Conservation (phyloP, 2,888 invertebrate species). For the Malacosoma neustria region DNA sequence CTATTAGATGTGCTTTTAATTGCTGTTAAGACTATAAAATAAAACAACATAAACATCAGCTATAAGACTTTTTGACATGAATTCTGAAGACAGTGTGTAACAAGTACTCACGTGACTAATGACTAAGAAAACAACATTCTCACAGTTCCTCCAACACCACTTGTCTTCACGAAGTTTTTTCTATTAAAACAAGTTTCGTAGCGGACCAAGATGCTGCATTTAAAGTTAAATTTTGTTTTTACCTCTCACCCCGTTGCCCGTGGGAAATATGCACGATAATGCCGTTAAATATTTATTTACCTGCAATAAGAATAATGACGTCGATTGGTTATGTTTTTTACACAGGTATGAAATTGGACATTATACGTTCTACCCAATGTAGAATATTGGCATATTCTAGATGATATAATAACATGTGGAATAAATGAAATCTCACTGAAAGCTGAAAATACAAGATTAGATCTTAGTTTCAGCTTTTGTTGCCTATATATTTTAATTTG, state of each 20-base stretch:
- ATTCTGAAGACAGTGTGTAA: constrained; percentile 17
- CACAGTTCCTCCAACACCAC: constrained; percentile 26
- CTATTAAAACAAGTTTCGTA: constrained; percentile 20
- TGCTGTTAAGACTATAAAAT: too few species aligned
- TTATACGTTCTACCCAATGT: neutral
- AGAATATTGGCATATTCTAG: constrained; percentile 1
- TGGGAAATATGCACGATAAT: constrained; percentile 10
- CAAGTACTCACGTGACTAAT: constrained; percentile 34
- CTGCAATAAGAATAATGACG: neutral
- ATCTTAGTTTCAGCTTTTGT: too few species aligned
- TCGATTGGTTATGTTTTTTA: neutral
- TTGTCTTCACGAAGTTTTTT: constrained; percentile 28
- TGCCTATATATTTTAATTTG: too few species aligned
- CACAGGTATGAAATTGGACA: neutral
- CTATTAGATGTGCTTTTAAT: too few species aligned
- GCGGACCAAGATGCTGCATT: constrained; percentile 2
- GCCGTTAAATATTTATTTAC: constrained; percentile 11
- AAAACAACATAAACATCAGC: neutral
- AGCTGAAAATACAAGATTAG: too few species aligned
- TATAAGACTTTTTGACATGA: neutral
- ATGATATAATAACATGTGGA: constrained; percentile 2
- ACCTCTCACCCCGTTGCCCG: constrained; percentile 4
- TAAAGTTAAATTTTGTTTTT: constrained; percentile 6
- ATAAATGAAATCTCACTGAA: too few species aligned
- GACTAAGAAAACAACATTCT: constrained; percentile 40